Evolutionary conservation across 2,888 invertebrate species (phyloP), one percentile per base, ranked within the genome.

Genomic region (Agonopterix subpropinquella): DNA sequence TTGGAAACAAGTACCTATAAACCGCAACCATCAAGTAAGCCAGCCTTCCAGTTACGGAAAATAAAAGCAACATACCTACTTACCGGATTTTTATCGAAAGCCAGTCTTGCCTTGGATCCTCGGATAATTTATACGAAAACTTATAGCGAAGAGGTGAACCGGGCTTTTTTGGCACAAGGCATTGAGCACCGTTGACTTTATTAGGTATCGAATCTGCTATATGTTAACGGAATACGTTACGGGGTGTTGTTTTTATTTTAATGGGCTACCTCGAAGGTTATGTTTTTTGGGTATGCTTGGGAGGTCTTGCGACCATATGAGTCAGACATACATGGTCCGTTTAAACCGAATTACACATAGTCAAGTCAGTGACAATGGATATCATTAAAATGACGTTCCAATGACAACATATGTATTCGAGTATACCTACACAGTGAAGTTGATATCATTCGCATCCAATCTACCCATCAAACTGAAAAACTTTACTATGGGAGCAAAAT

Each of bases 121-220:
- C 69, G 69, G 65, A 72, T 72, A 65, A 68, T 67, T 64, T 65
- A 70, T 70, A 68, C 65, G 54, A 64, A 58, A 65, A 65, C 54
- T 57, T 60, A 60, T 58, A 65, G 57, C 60, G 62, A 67, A 66
- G 61, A 58, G 56, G 57, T 59, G 52, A 61, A 63, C 65, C 62
- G 61, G 67, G 67, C 67, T 70, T 77, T 76, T 78, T 77, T 76
- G 73, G 78, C 70, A 69, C 71, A 70, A 64, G 72, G 56, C 77
- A 78, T 74, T 76, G 76, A 68, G 55, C 50, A 53, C 53, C 41
- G 62, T 60, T 68, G 62, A 52, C 71, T 73, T 62, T 74, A 73
- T 73, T 76, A 65, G 72, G 72, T 52, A 66, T 65, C 58, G 65
- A 59, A 62, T 55, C 56, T 57, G 61, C 60, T 50, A 56, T 53